These are phyloP conservation scores for Drosophila tsacasi DNA, from an alignment of 1,140 invertebrate species.

Conservation along the genomic window DNA sequence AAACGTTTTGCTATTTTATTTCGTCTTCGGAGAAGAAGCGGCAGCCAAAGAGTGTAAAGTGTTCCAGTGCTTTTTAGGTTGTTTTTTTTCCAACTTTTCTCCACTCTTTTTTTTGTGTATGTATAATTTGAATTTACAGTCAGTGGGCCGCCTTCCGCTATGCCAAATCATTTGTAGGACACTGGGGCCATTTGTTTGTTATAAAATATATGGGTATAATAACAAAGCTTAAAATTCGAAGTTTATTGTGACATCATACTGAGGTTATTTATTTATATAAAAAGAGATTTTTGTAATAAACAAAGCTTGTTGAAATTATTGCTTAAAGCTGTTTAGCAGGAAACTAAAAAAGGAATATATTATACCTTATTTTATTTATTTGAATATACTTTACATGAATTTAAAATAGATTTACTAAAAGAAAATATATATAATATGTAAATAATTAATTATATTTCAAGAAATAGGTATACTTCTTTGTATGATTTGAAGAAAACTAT, in stretches of 20 bases:
- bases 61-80: slow-evolving; percentile 69
- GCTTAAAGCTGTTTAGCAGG: background rate
- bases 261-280: background rate
- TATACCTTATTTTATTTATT: background rate
- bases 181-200: slow-evolving; percentile 13
- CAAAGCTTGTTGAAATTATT: background rate
- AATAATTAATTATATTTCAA: too few species aligned
- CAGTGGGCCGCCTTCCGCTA: slow-evolving; percentile 72
- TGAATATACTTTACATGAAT: background rate
- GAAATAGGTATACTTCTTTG: too few species aligned
- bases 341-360: background rate
- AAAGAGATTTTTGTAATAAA: background rate
- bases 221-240: background rate
- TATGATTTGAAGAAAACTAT: too few species aligned
- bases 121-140: slow-evolving; percentile 79
- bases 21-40: slow-evolving; percentile 29
- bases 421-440: too few species aligned
- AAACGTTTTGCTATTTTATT: slow-evolving; percentile 76
- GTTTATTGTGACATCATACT: background rate
- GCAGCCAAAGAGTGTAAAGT: slow-evolving; percentile 62
- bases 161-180: slow-evolving; percentile 62
- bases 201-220: background rate
- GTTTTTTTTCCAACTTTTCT: slow-evolving; percentile 52
- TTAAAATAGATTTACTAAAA: too few species aligned
- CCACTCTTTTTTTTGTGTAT: slow-evolving; percentile 38